phyloP scores from a whole-genome alignment of 2,113 vertebrate genomes.

The Butastur rufipennis region DNA sequence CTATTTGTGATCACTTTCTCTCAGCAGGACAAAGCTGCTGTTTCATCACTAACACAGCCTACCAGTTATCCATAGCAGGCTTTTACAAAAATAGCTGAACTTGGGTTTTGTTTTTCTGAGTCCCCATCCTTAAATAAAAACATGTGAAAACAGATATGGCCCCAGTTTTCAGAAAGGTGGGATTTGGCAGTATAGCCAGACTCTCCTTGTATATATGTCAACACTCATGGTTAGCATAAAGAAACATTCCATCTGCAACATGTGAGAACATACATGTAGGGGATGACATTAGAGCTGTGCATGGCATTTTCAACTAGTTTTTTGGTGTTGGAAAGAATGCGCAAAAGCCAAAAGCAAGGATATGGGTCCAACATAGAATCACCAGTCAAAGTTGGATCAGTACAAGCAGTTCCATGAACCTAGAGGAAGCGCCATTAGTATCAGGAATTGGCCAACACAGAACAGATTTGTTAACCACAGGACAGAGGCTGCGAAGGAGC shows the following conservation, averaged over 20 bases:
- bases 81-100: not conserved
- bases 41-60: not conserved
- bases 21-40: not conserved
- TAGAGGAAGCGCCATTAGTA: not conserved
- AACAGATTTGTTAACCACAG: not conserved
- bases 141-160: not conserved
- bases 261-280: not conserved
- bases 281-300: not conserved
- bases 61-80: not conserved
- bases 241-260: not conserved
- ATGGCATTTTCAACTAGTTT: not conserved
- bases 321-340: not conserved
- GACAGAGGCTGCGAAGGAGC: not conserved
- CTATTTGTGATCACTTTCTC: not conserved
- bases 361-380: not conserved
- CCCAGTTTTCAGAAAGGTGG: not conserved
- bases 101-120: not conserved
- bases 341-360: not conserved
- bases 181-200: not conserved
- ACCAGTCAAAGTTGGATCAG: not conserved
- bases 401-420: not conserved
- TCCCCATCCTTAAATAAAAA: not conserved
- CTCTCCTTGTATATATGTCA: not conserved
- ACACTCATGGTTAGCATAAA: not conserved
- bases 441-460: not conserved